phyloP scores from a whole-genome alignment of 1,140 invertebrate species.

The Drosophila insularis region DNA sequence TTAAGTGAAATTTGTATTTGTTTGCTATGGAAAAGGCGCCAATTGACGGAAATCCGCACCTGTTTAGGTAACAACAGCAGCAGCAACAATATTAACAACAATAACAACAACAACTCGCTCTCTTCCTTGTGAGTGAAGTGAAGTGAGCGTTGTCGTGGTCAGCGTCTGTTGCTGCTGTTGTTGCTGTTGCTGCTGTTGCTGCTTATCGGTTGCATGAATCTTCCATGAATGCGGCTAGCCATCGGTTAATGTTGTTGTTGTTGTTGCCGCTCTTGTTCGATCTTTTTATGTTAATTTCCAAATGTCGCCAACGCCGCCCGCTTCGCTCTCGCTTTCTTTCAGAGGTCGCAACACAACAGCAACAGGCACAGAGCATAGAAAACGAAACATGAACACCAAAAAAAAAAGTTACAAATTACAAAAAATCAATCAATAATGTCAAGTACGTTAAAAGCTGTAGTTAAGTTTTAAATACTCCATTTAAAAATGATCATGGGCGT shows the following conservation, averaged over 20 bases:
- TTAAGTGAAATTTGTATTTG: too few species aligned
- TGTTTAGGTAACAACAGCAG: slow-evolving; percentile 4
- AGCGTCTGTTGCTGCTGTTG: slow-evolving; percentile 6
- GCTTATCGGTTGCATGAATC: slow-evolving; percentile 47
- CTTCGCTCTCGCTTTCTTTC: slow-evolving; percentile 76
- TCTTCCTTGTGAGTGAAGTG: slow-evolving; percentile 50
- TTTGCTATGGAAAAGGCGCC: not conserved
- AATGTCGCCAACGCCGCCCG: slow-evolving; percentile 47
- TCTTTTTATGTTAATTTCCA: slow-evolving; percentile 57
- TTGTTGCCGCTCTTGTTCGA: slow-evolving; percentile 29
- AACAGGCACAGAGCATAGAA: slow-evolving; percentile 21
- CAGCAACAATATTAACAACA: not conserved
- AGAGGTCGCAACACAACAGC: slow-evolving; percentile 25
- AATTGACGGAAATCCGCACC: not conserved
- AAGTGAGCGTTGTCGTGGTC: slow-evolving; percentile 13
- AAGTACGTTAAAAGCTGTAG: not conserved
- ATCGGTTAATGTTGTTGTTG: slow-evolving; percentile 14
- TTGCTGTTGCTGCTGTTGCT: not conserved
- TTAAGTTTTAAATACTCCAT: not conserved
- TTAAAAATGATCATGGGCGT: not conserved
- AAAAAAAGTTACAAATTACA: not conserved
- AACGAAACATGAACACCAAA: slow-evolving; percentile 7
- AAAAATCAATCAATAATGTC: slow-evolving; percentile 16
- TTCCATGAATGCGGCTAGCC: slow-evolving; percentile 32
- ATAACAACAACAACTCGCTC: slow-evolving; percentile 6